Evolutionary conservation across 2,113 vertebrate genomes (phyloP), one percentile per base, ranked within the genome.

Genomic region (Cisticola juncidis): DNA sequence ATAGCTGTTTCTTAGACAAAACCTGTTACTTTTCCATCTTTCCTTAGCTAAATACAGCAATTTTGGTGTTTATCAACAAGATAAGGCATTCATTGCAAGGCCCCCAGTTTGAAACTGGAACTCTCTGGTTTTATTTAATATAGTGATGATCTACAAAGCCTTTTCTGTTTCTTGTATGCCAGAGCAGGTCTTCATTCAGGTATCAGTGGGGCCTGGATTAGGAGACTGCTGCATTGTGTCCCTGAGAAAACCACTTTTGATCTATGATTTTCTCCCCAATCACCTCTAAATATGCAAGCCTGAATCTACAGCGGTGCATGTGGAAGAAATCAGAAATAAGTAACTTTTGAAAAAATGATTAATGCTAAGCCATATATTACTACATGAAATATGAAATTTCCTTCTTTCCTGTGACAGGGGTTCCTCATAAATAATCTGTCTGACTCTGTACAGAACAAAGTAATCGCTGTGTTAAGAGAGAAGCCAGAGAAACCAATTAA

Each of bases 321-420:
- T 82, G 81, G 54, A 79, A 88, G 38, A 85, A 50, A 88, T 88
- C 35, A 76, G 76, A 90, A 88, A 66, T 58, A 92, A 80, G 54
- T 88, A 45, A 86, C 82, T 94, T 88, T 24, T 58, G 79, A 73
- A 90, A 87, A 69, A 83, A 57, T 38, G 0, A 94, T 80, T 57
- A 69, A 77, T 94, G 54, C 62, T 94, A 56, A 90, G 45, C 50
- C 29, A 16, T 66, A 42, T 86, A 66, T 73, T 90, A 62, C 42
- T 80, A 36, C 42, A 28, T 69, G 25, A 89, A 89, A 81, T 81
- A 76, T 47, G 64, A 92, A 96, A 90, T 72, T 90, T n/a, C 85
- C 38, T 77, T 14, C 54, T 81, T 66, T 62, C 31, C 60, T 69
- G 64, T 36, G 54, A 26, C 57, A 58, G 65, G 56, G 14, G 7